phyloP scores from a whole-genome alignment of 2,888 invertebrate species.

The Philaethria dido region DNA sequence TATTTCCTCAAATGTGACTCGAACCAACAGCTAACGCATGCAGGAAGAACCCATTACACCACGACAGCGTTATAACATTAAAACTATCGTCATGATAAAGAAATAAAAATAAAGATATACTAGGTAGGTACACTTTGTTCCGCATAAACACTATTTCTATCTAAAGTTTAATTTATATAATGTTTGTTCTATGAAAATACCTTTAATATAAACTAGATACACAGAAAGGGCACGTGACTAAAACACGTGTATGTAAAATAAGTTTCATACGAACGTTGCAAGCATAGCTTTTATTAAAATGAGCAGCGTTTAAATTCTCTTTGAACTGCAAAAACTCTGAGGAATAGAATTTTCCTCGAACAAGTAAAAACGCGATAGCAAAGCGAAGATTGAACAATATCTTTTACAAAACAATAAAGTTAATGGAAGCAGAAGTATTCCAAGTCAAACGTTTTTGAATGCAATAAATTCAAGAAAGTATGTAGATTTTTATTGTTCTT shows the following conservation, averaged over 20 bases:
- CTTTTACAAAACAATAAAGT: conserved; percentile 42
- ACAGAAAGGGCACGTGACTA: background rate
- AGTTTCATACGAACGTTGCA: conserved; percentile 19
- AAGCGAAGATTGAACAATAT: conserved; percentile 40
- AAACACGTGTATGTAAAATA: conserved; percentile 11
- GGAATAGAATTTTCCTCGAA: conserved; percentile 38
- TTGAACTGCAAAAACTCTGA: conserved; percentile 26
- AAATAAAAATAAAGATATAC: too few species aligned
- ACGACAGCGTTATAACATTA: too few species aligned
- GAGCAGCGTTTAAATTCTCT: conserved; percentile 25
- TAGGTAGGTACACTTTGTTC: too few species aligned
- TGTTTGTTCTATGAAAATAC: background rate
- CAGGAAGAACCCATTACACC: too few species aligned
- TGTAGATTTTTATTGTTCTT: background rate
- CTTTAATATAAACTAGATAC: background rate
- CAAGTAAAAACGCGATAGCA: conserved; percentile 40
- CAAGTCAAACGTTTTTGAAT: conserved; percentile 30
- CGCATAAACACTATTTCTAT: too few species aligned
- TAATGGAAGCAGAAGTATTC: conserved; percentile 29
- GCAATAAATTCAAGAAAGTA: conserved; percentile 6
- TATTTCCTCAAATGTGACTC: too few species aligned
- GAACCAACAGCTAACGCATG: too few species aligned
- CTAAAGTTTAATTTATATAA: background rate
- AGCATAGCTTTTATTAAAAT: conserved; percentile 34
- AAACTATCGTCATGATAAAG: too few species aligned